A percentile compares a stretch with the other conserved stretches of the same genome.
These are phyloP conservation scores for Arothron firmamentum DNA, from an alignment of 2,113 vertebrate species.

Conservation along the genomic window DNA sequence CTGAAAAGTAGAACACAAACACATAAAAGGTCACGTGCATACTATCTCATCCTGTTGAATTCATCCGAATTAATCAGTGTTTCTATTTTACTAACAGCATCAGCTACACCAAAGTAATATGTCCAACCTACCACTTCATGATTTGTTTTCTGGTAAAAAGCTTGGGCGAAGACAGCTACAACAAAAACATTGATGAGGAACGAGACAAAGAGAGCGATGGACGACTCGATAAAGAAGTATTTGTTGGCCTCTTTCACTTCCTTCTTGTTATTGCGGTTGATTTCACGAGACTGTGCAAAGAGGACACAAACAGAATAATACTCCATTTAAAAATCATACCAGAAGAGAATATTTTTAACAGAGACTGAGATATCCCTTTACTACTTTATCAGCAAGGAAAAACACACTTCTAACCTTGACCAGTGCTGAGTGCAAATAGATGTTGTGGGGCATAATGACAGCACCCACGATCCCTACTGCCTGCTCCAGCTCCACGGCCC, in stretches of 20 bases:
- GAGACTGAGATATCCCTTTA: not conserved
- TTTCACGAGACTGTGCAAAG: conserved; percentile 81
- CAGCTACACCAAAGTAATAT: too few relatives aligned
- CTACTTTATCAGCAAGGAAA: not conserved
- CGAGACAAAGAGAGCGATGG: conserved; percentile 89
- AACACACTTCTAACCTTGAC: conserved; percentile 82
- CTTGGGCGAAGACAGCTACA: conserved; percentile 88
- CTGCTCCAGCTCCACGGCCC: conserved; percentile 82
- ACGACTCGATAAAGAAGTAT: conserved; percentile 92
- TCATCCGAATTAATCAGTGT: too few relatives aligned
- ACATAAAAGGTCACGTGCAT: not conserved
- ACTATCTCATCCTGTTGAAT: not conserved
- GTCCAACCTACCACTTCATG: conserved; percentile 79
- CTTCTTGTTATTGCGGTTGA: conserved; percentile 82
- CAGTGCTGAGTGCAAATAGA: conserved; percentile 94
- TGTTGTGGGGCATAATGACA: conserved; percentile 98
- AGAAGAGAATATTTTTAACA: not conserved
- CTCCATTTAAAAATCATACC: not conserved
- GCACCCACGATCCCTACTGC: conserved; percentile 94
- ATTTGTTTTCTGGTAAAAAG: conserved; percentile 84
- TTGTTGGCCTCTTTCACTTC: conserved; percentile 92
- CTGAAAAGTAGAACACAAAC: conserved; percentile 40
- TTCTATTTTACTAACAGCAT: too few relatives aligned
- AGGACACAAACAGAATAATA: conserved; percentile 10
- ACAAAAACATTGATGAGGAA: conserved; percentile 98